Evolutionary conservation across 2,113 vertebrate genomes (phyloP), one percentile per base, ranked within the genome.

Genomic region (Orycteropus afer): DNA sequence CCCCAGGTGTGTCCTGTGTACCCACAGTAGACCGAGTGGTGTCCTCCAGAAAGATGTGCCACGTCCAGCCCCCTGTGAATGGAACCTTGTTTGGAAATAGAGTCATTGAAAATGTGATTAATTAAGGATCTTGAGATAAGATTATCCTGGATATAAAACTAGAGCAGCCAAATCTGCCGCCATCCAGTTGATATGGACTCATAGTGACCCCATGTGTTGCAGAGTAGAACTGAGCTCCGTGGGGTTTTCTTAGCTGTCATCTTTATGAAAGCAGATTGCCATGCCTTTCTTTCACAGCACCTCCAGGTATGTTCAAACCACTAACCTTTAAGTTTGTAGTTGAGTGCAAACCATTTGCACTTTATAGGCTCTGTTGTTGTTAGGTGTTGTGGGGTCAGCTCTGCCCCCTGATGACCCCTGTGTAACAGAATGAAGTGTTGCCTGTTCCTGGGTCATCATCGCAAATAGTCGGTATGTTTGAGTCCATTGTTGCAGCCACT

Each of bases 21-120:
- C 32, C 32, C n/a, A 0, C 14, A 0, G 53, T 0, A 1, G 23
- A 55, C 51, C 3, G 34, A 13, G 23, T 40, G 53, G 37, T 47
- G 63, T 69, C 12, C n/a, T 13, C 14, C 22, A 69, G 40, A 25
- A 81, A 27, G 49, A 7, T 45, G 7, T 42, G 49, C 20, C 25
- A 2, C 2, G 13, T n/a, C 15, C 45, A 63, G 34, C 37, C 40
- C 27, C 47, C 53, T 18, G 59, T 63, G 74, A 61, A 3, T 17
- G 1, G 74, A 37, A 15, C 18, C 0, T 74, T 59, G 18, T 37
- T 76, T 59, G 84, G 53, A 23, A 73, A 78, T 49, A 42, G 86
- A 11, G 40, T 69, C 42, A 37, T 59, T 59, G 73, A n/a, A 53
- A 25, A 47, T 83, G 15, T 40, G n/a, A 69, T 76, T 25, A 61